phyloP scores from a whole-genome alignment of 2,797 vertebrate genomes.

The Chaunax sp. region DNA sequence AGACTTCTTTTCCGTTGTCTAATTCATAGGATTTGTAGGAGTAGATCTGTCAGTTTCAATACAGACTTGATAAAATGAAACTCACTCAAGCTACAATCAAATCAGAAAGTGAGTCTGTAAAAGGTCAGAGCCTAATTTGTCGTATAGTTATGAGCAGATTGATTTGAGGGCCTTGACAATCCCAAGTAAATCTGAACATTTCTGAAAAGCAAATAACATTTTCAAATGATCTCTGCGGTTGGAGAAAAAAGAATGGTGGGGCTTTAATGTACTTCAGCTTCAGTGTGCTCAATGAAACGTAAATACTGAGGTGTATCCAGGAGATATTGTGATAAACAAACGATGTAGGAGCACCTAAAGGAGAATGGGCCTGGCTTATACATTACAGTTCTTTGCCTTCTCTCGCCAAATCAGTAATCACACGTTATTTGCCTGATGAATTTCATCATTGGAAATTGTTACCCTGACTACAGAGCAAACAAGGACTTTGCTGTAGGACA shows the following conservation, averaged over 20 bases:
- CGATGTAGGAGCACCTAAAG: constrained; percentile 25
- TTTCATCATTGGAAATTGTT: constrained; percentile 67
- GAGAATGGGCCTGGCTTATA: constrained; percentile 35
- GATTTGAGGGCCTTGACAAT: constrained; percentile 51
- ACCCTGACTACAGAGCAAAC: constrained; percentile 44
- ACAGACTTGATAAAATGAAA: constrained; percentile 42
- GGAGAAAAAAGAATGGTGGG: constrained; percentile 34
- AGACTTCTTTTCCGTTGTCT: constrained; percentile 21
- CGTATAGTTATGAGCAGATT: constrained; percentile 49
- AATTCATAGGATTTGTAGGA: constrained; percentile 5
- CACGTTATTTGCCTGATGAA: constrained; percentile 79
- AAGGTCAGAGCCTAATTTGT: constrained; percentile 66
- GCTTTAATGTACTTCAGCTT: constrained; percentile 41
- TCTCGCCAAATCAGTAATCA: constrained; percentile 76
- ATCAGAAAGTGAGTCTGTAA: constrained; percentile 56
- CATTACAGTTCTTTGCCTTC: constrained; percentile 55
- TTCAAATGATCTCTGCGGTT: constrained; percentile 38
- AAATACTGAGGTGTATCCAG: constrained; percentile 58
- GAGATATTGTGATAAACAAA: constrained; percentile 58
- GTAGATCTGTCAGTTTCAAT: constrained; percentile 26
- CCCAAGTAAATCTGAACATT: constrained; percentile 47
- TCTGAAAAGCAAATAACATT: constrained; percentile 61
- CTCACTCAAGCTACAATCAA: constrained; percentile 28
- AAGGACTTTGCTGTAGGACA: constrained; percentile 3
- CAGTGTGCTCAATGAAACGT: constrained; percentile 51